These are phyloP conservation scores for Camarhynchus parvulus DNA, from an alignment of 2,113 vertebrate species.

Conservation along the genomic window DNA sequence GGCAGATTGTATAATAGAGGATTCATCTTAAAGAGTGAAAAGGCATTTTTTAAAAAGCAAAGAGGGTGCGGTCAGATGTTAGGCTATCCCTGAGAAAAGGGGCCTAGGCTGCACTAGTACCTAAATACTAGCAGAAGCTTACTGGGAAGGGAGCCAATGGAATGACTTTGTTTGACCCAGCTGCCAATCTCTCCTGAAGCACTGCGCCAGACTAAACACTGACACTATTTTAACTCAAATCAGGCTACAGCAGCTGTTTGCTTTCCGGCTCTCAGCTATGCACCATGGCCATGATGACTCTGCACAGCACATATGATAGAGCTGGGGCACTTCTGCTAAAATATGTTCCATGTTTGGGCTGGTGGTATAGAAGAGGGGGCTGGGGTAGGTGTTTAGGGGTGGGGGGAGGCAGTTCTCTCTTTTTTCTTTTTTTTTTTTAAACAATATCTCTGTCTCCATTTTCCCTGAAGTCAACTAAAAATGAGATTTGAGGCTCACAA, in stretches of 20 bases:
- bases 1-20: constrained; percentile 75
- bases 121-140: constrained; percentile 88
- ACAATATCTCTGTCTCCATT: not conserved
- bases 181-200: constrained; percentile 94
- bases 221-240: constrained; percentile 86
- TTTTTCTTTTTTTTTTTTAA: not conserved
- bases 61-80: constrained; percentile 86
- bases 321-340: constrained; percentile 69
- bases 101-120: constrained; percentile 81
- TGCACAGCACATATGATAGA: constrained; percentile 74
- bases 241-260: constrained; percentile 91
- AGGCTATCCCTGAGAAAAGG: constrained; percentile 83
- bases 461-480: not conserved
- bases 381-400: not conserved
- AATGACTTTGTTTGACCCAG: constrained; percentile 94
- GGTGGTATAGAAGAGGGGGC: constrained; percentile 13
- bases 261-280: constrained; percentile 83
- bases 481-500: not conserved
- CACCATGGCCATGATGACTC: constrained; percentile 75
- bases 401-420: not conserved
- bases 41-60: constrained; percentile 70
- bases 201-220: constrained; percentile 94
- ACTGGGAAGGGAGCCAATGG: constrained; percentile 86
- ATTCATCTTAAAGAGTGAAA: constrained; percentile 78
- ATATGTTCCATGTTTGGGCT: constrained; percentile 63